Evolutionary conservation across 2,797 vertebrate genomes (phyloP).

Genomic region (Cichlasoma orientale): DNA sequence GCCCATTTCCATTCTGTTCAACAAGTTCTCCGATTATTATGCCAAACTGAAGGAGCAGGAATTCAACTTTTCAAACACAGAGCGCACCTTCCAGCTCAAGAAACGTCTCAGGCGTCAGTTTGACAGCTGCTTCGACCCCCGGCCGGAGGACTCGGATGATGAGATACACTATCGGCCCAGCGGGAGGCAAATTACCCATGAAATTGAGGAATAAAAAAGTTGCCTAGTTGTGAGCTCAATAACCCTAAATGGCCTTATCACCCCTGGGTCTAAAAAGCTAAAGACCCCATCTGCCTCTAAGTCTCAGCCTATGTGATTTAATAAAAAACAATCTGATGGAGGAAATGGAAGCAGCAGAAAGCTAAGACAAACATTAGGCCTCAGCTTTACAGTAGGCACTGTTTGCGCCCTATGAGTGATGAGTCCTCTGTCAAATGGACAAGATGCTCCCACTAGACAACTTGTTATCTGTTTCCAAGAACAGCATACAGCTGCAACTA

Average conservation of each 20-base stretch:
- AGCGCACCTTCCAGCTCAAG: constrained; percentile 78
- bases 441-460: constrained; percentile 9
- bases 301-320: constrained; percentile 19
- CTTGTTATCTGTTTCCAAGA: constrained; percentile 32
- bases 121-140: constrained; percentile 68
- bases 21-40: constrained; percentile 94
- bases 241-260: constrained; percentile 63
- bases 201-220: constrained; percentile 47
- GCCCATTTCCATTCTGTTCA: constrained; percentile 94
- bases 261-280: constrained; percentile 20
- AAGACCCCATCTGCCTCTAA: constrained; percentile 53
- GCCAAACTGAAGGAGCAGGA: constrained; percentile 91
- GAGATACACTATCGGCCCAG: constrained; percentile 62
- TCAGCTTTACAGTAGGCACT: constrained; percentile 36
- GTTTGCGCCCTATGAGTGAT: constrained; percentile 38
- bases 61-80: constrained; percentile 74
- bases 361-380: constrained; percentile 59
- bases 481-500: constrained; percentile 11
- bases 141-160: constrained; percentile 64
- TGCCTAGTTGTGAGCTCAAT: constrained; percentile 1
- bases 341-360: constrained; percentile 24
- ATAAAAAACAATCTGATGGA: constrained; percentile 24
- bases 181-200: constrained; percentile 19
- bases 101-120: constrained; percentile 77
- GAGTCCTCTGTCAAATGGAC: constrained; percentile 36